Evolutionary conservation across 2,888 invertebrate species (phyloP), one percentile per base, ranked within the genome.

Genomic region (Cosmia trapezina): DNA sequence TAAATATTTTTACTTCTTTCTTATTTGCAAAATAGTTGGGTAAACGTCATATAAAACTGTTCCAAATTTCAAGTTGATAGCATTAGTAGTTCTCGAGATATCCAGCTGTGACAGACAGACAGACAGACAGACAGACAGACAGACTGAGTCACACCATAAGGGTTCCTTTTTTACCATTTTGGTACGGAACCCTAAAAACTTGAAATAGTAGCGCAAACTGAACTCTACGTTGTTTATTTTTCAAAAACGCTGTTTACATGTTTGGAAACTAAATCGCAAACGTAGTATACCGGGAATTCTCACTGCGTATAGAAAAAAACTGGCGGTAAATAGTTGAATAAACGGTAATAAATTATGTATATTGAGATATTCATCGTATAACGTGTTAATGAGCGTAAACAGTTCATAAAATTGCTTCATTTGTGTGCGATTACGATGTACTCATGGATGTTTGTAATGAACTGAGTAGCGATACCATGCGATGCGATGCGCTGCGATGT

Each of bases 331-430:
- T 45, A 37, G 37, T n/a, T 19, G n/a, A 45, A 28, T 28, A 28
- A 45, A 22, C 19, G 19, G 28, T 76, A 70, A n/a, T n/a, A n/a
- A n/a, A 59, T 62, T 53, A 33, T 28, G 28, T 28, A 28, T 41
- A 43, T 74, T 47, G 41, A 78, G 64, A 76, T 65, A 72, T 54
- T 56, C 64, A 76, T 78, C 71, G n/a, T 56, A 41, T 47, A 54
- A 54, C 49, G 64, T 61, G 72, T 41, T 78, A 72, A 76, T 65
- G 49, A 45, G 60, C 28, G 43, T 22, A n/a, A 69, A 53, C 28
- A 22, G 41, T 53, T 63, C 5, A 53, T 45, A 51, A 60, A 77
- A 72, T 64, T 60, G 54, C 60, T 72, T 61, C 6, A 76, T 78
- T 78, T 28, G n/a, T 57, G 28, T 57, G 8, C 37, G 45, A 47